Evolutionary conservation across 1,140 invertebrate genomes (phyloP).

Genomic region (Orchestia grillus): DNA sequence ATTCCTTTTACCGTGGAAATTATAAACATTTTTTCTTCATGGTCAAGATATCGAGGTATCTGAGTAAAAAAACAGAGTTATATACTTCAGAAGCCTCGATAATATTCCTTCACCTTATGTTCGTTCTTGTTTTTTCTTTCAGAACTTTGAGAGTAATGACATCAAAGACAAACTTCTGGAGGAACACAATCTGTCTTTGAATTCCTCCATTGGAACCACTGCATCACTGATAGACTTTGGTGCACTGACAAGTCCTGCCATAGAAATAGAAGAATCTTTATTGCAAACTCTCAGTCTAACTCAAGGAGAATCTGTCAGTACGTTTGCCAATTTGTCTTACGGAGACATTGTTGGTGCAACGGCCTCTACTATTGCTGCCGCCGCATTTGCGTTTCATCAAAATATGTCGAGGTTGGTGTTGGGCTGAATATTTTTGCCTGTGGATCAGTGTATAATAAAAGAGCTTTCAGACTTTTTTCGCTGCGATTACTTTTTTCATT

Average conservation of each 20-base stretch:
- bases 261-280: neutral
- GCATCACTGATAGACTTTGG: neutral
- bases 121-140: neutral
- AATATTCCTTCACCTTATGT: no score
- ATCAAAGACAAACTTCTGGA: neutral
- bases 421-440: neutral
- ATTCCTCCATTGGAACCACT: neutral
- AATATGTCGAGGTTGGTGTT: neutral
- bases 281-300: neutral
- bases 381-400: neutral
- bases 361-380: slow-evolving; percentile 10
- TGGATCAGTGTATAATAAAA: neutral
- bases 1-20: neutral
- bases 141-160: neutral
- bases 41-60: neutral
- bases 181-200: neutral
- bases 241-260: neutral
- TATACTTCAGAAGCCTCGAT: no score
- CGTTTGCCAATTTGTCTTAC: neutral
- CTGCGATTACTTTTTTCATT: neutral
- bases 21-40: neutral
- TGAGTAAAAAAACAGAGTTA: neutral
- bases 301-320: neutral
- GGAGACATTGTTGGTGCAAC: neutral
- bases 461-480: neutral